Conservation (phyloP, 2,113 vertebrate genomes). For the Chrysochloris asiatica region DNA sequence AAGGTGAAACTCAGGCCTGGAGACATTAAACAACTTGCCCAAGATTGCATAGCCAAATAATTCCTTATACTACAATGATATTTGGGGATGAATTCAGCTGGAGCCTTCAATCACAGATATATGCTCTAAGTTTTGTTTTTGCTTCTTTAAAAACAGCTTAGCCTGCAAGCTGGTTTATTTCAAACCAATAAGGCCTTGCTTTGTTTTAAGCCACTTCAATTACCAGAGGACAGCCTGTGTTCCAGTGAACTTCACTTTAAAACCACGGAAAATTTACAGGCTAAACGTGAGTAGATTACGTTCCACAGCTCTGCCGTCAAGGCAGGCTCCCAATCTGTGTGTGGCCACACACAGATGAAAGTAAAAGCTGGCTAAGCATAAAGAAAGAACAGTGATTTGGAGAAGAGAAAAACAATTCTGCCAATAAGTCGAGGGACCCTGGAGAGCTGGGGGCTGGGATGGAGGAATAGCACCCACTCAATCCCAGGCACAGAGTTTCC, state of each 20-base stretch:
- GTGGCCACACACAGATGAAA: constrained; percentile 39
- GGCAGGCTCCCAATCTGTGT: neutral
- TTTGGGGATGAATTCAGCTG: neutral
- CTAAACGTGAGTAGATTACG: constrained; percentile 44
- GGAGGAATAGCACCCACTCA: neutral
- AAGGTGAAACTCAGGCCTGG: neutral
- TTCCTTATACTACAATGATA: neutral
- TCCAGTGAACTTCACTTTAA: constrained; percentile 35
- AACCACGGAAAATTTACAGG: constrained; percentile 40
- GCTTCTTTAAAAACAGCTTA: neutral
- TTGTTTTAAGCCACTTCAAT: constrained; percentile 55
- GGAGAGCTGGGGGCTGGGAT: neutral
- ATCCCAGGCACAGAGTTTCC: neutral
- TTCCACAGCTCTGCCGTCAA: neutral
- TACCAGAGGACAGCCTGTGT: constrained; percentile 59
- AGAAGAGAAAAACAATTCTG: constrained; percentile 1
- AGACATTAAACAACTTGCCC: neutral
- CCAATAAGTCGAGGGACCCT: neutral
- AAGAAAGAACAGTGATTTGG: constrained; percentile 24
- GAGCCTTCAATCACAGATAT: neutral
- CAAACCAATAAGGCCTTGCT: constrained; percentile 33
- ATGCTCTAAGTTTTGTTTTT: neutral
- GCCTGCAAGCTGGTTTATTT: constrained; percentile 40
- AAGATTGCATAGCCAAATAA: neutral
- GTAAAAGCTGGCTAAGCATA: constrained; percentile 4